phyloP scores from a whole-genome alignment of 2,797 vertebrate genomes.

The Muscicapa comitata region DNA sequence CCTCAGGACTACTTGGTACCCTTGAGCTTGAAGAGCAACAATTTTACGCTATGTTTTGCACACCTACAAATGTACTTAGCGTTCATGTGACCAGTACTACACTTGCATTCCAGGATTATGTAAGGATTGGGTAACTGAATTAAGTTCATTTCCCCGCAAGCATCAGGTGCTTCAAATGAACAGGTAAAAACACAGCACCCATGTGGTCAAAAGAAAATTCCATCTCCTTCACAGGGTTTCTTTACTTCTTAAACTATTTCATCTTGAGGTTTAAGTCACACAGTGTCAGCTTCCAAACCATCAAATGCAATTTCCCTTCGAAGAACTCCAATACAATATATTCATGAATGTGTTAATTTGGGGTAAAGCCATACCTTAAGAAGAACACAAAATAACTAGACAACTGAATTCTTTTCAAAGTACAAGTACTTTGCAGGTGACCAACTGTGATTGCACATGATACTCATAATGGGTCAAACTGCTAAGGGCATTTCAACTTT shows the following conservation, averaged over 20 bases:
- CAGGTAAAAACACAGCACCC: not conserved
- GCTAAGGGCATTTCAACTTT: slow-evolving; percentile 26
- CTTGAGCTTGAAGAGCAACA: not conserved
- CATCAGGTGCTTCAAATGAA: not conserved
- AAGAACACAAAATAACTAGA: not conserved
- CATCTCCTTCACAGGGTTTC: not conserved
- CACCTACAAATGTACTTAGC: not conserved
- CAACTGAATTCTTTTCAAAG: not conserved
- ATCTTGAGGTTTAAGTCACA: not conserved
- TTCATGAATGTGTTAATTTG: not conserved
- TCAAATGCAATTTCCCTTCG: not conserved
- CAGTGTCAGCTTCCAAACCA: not conserved
- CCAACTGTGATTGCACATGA: not conserved
- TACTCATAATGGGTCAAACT: not conserved
- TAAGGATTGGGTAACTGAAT: not conserved
- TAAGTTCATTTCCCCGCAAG: not conserved
- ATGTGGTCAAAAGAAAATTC: not conserved
- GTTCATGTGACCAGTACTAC: not conserved
- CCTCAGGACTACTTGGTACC: not conserved
- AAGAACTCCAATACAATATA: not conserved
- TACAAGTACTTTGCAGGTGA: not conserved
- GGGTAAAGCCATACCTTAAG: not conserved
- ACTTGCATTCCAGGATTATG: not conserved
- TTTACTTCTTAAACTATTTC: not conserved
- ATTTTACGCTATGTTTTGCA: not conserved